Conservation (phyloP, 2,888 invertebrate species). For the Caenorhabditis wallacei region DNA sequence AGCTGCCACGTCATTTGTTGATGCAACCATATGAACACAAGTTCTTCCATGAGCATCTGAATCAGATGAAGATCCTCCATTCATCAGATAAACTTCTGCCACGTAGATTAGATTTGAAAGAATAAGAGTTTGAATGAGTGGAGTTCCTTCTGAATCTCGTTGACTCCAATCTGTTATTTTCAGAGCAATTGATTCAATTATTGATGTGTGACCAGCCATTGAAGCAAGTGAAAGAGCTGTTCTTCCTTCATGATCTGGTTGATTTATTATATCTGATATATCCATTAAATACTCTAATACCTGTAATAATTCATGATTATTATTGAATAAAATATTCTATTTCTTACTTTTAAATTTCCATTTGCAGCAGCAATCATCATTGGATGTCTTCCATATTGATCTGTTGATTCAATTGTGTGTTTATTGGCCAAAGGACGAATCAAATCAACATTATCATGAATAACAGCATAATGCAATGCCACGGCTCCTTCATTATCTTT, state of each 20-base stretch:
- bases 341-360: conserved; percentile 62
- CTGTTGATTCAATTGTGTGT: conserved; percentile 68
- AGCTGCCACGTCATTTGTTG: conserved; percentile 70
- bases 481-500: conserved; percentile 77
- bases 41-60: conserved; percentile 84
- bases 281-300: conserved; percentile 42
- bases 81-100: conserved; percentile 87
- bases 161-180: conserved; percentile 67
- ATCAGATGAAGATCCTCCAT: conserved; percentile 84
- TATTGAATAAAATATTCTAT: neutral
- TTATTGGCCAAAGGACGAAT: conserved; percentile 66
- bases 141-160: conserved; percentile 69
- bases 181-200: conserved; percentile 60
- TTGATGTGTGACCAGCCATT: conserved; percentile 88
- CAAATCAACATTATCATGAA: conserved; percentile 64
- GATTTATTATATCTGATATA: conserved; percentile 57
- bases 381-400: conserved; percentile 72
- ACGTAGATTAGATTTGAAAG: conserved; percentile 86
- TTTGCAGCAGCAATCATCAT: conserved; percentile 72
- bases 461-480: conserved; percentile 74
- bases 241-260: conserved; percentile 89
- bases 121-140: conserved; percentile 71
- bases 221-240: conserved; percentile 87
- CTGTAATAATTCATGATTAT: neutral
- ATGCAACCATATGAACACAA: conserved; percentile 87